Percentiles rank a stretch among this genome's conserved stretches.
These are phyloP conservation scores for Callorhinus ursinus DNA, from an alignment of 2,113 vertebrate species.

Conservation along the genomic window DNA sequence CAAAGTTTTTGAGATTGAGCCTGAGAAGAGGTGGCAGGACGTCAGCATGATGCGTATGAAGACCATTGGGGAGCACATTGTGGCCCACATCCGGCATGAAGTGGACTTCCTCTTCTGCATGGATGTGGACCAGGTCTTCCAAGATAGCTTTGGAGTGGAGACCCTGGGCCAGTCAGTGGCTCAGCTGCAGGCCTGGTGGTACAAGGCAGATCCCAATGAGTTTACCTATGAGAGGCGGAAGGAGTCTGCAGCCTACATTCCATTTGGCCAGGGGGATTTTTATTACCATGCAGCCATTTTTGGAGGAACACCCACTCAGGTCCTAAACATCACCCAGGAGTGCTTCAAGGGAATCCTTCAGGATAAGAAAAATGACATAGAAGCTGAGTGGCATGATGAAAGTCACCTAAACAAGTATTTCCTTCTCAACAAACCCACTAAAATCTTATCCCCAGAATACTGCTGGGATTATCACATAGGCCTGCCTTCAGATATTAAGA, in stretches of 20 bases:
- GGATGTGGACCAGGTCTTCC: constrained; percentile 83
- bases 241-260: constrained; percentile 78
- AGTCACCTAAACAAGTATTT: constrained; percentile 85
- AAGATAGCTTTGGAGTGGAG: constrained; percentile 78
- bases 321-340: constrained; percentile 78
- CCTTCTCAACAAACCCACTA: constrained; percentile 81
- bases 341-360: constrained; percentile 78
- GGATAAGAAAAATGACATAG: constrained; percentile 80
- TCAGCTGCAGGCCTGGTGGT: constrained; percentile 83
- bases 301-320: constrained; percentile 75
- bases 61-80: constrained; percentile 77
- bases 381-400: constrained; percentile 84
- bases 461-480: constrained; percentile 84
- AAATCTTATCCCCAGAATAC: constrained; percentile 84
- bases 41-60: constrained; percentile 84
- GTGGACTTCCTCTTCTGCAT: constrained; percentile 84
- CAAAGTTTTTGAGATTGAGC: constrained; percentile 68
- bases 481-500: constrained; percentile 43
- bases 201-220: neutral
- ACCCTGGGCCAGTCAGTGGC: constrained; percentile 79
- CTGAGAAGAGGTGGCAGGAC: constrained; percentile 82
- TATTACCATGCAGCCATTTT: constrained; percentile 82
- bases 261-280: constrained; percentile 78
- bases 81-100: constrained; percentile 65
- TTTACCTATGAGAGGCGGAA: constrained; percentile 81